Evolutionary conservation across 1,140 invertebrate genomes (phyloP), one percentile per base, ranked within the genome.

Genomic region (Drosophila repleta): DNA sequence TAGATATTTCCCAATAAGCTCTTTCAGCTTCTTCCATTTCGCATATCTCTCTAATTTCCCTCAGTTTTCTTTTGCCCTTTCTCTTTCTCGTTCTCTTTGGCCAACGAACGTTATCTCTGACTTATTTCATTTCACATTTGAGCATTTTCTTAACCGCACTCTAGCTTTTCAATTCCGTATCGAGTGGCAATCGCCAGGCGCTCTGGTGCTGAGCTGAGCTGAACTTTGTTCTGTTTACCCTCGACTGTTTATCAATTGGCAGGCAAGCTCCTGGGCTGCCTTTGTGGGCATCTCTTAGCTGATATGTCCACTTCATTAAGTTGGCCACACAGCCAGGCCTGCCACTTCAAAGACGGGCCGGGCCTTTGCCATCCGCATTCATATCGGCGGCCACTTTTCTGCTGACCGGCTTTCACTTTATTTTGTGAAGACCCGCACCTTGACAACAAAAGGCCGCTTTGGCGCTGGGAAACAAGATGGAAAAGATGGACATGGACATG

Each of bases 251-350:
- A 63, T 69, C 75, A 73, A 73, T 79, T 78, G 46, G 39, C 35
- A 21, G 46, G 15, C 39, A 52, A 24, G 26, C 21, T 74, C 18
- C n/a, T n/a, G n/a, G n/a, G 17, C 11, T 32, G 41, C 10, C 45
- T 45, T 43, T 58, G 61, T 61, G 58, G 46, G 43, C 48, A 60
- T 35, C 67, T 67, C 51, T 68, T 55, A 24, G 55, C 63, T 76
- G 80, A 83, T 84, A 79, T 79, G 79, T 84, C 64, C 80, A 84
- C 80, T 83, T 84, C 79, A 83, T 83, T 83, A 76, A 69, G 66
- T 72, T 79, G 55, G 66, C 75, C 79, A 79, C 79, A 82, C 11
- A 70, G 41, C 45, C 15, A 32, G 58, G 73, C 29, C 7, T 29
- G 45, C 79, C 71, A 75, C 79, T 83, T 83, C 80, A 84, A 81